Evolutionary conservation across 2,113 vertebrate genomes (phyloP), one percentile per base, ranked within the genome.

Genomic region (Python bivittatus): DNA sequence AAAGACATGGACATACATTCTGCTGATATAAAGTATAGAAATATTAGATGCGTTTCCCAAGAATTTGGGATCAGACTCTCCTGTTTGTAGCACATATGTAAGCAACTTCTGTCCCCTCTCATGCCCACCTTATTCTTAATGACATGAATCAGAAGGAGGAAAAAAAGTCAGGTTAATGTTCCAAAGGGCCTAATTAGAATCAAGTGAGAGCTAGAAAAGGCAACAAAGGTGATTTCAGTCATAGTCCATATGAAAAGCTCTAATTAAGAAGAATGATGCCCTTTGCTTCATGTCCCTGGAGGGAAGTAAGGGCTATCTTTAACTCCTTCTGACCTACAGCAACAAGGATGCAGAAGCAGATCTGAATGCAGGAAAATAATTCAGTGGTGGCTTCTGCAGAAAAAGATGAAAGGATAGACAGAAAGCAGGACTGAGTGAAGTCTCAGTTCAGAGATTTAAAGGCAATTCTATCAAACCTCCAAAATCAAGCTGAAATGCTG

Each of bases 221-320:
- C 97, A 98, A 94, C 98, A 97, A 95, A 98, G 98, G 98, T 98
- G 98, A 98, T 98, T 99, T 98, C 97, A 98, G 98, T 97, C 97
- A 97, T 97, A 97, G 97, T 97, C 97, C 97, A 95, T 96, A 96
- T 96, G 97, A 98, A 98, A 98, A 97, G 97, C 94, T 97, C 98
- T 99, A 99, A 99, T 99, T 99, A 99, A 98, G 96, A 98, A 98
- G 98, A 99, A 97, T 98, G 98, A 99, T 99, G 97, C 98, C 97
- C 98, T 99, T 99, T 98, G 98, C 97, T 98, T 98, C 97, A 97
- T 97, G 97, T 96, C 98, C 79, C 97, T 95, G 93, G 98, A 98
- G 97, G 98, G 94, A 94, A 91, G 72, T 90, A 52, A 96, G 94
- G 95, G 90, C 91, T 97, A 96, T 97, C 94, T 98, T 98, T 98